Evolutionary conservation across 2,888 invertebrate genomes (phyloP), one percentile per base, ranked within the genome.

Genomic region (Eristalinus sepulchralis): DNA sequence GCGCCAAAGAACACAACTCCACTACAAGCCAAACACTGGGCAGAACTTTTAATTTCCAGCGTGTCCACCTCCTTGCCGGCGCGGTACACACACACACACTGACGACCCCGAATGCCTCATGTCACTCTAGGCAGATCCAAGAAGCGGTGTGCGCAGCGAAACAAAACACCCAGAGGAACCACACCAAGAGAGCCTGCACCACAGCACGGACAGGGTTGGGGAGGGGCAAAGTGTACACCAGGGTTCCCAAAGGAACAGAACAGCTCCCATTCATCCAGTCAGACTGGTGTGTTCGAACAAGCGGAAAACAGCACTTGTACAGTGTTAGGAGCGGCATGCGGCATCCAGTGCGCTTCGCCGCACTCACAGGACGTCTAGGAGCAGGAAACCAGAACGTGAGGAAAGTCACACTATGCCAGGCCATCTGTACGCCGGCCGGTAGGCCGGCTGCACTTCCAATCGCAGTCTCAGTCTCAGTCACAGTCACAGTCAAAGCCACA

Each of bases 31-130:
- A 70, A 86, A 82, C 82, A 82, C 75, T 82, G 78, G 78, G 75
- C 82, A 78, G 82, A 83, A 83, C 83, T 86, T 86, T 86, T 82
- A 71, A 80, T 83, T 79, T 75, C 62, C 78, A 83, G 75, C 75
- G 79, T 86, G 78, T 82, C 86, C 86, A 82, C 86, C 86, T 82
- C 62, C 82, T 22, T 9, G 39, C 9, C 10, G 1, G 57, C 47
- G 24, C 22, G 17, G n/a, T 10, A 34, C 0, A 17, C 47, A 27
- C 22, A 22, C 33, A 17, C n/a, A 57, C 59, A 13, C 33, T 31
- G 47, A 17, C 47, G 47, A 47, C 47, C 64, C 34, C 62, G 36
- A 82, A 86, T 82, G 82, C 78, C 82, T 75, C 75, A 62, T 83
- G 83, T 86, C 86, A 86, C 57, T 83, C 86, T 83, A 75, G 53